Percentiles rank a stretch among this genome's conserved stretches.
phyloP scores from a whole-genome alignment of 2,888 invertebrate genomes.

The Lepidocyrtinus sp. region DNA sequence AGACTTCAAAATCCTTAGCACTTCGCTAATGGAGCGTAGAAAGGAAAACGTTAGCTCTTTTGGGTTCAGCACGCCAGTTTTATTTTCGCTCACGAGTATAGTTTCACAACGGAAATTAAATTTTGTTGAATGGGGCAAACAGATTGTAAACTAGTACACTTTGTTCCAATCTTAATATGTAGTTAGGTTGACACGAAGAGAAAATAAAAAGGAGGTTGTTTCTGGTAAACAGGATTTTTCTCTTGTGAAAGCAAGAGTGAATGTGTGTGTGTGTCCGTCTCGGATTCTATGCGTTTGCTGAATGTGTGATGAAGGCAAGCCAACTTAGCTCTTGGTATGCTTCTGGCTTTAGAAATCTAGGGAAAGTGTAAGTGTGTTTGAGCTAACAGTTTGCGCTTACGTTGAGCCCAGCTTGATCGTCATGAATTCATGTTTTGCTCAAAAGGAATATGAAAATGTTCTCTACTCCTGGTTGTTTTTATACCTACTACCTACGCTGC shows the following conservation, averaged over 20 bases:
- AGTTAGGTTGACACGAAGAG: background rate
- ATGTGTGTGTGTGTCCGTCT: conserved; percentile 28
- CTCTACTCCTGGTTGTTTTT: background rate
- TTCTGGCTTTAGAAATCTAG: background rate
- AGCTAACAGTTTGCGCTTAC: background rate
- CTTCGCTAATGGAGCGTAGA: too few relatives aligned
- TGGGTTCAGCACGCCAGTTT: too few relatives aligned
- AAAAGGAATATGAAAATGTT: conserved; percentile 6
- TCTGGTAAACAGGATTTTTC: conserved; percentile 12
- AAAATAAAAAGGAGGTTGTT: background rate
- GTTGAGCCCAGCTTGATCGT: background rate
- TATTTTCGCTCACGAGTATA: too few relatives aligned
- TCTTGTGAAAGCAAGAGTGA: conserved; percentile 29
- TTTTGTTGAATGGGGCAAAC: conserved; percentile 36
- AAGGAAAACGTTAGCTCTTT: too few relatives aligned
- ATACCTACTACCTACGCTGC: background rate
- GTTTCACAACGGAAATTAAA: too few relatives aligned
- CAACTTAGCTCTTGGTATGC: background rate
- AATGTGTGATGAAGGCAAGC: conserved; percentile 44
- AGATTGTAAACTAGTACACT: conserved; percentile 31
- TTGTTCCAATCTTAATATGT: conserved; percentile 23
- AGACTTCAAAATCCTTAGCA: too few relatives aligned
- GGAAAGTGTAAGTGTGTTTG: background rate
- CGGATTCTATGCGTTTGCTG: conserved; percentile 35
- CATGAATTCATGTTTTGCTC: conserved; percentile 9